Base-by-base conservation (phyloP, 2,888 invertebrate genomes). In the Mesorhabditis belari region DNA sequence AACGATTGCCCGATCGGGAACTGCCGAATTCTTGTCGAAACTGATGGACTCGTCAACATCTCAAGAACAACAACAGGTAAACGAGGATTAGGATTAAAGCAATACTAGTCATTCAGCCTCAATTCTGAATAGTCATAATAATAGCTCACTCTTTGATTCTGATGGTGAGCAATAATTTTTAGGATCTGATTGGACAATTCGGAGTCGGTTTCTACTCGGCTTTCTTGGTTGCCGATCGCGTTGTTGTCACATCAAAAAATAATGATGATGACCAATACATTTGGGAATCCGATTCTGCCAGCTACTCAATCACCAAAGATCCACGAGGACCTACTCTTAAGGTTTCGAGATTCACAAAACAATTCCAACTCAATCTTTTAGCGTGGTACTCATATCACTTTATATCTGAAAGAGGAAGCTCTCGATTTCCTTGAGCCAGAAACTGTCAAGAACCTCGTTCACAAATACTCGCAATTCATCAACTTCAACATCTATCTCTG, bases 151-250 rank as follows among this genome's bases (percentile, higher is more conserved):
- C 26, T 59, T n/a, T 61, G 19, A n/a, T 51, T 3, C 12, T 23
- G 3, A 51, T 12, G 3, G 3, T 51, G 17, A 3, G 2, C 50
- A 12, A 50, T 17, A 9, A 44, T 12, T 57, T 67, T 25, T 44
- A 69, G 60, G 96, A 98, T 84, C 90, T 98, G 88, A 98, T 98
- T 84, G 98, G 98, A 27, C 81, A 82, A 70, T 99, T 99, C 85
- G 98, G 98, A 81, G 98, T 99, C 71, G 98, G 98, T 64, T 99
- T 98, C 85, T 98, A 98, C 84, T 96, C 96, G 0, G 89, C 94
- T 3, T 98, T 98, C 85, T 86, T 92, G 58, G 95, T 98, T 62
- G 94, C 96, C 27, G 93, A 98, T 83, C 88, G 88, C 77, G 95
- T 99, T 53, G 88, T 93, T 55, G 98, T 99, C 1, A 91, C 90